Conservation (phyloP, 2,797 vertebrate species). For the Enteromius radiatus region DNA sequence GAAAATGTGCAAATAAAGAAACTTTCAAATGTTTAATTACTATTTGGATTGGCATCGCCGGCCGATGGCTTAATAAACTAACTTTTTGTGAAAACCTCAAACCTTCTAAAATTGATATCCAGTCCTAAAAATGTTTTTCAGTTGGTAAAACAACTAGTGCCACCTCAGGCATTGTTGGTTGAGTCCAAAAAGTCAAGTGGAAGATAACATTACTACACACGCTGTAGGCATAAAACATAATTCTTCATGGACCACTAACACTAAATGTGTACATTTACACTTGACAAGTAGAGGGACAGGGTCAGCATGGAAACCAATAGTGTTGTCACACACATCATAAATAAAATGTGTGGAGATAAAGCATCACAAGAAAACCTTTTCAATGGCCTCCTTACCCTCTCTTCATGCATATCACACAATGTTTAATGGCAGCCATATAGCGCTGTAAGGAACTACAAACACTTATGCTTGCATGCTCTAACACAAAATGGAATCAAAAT, state of each 20-base stretch:
- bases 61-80: no score
- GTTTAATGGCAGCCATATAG: not conserved
- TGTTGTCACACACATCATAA: not conserved
- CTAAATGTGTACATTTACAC: slow-evolving; percentile 1
- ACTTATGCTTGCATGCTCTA: not conserved
- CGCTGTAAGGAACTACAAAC: not conserved
- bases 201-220: not conserved
- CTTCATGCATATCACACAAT: not conserved
- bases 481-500: not conserved
- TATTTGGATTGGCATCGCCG: no score
- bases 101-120: no score
- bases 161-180: not conserved
- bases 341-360: slow-evolving; percentile 5
- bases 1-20: no score
- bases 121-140: no score
- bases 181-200: not conserved
- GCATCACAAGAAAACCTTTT: not conserved
- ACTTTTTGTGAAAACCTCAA: no score
- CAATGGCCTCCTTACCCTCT: not conserved
- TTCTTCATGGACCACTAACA: slow-evolving; percentile 7
- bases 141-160: not conserved
- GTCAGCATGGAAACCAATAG: not conserved
- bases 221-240: not conserved
- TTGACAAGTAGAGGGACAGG: not conserved
- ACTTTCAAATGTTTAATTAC: no score